Evolutionary conservation across 2,113 vertebrate species (phyloP).

Genomic region (Alouatta palliata): DNA sequence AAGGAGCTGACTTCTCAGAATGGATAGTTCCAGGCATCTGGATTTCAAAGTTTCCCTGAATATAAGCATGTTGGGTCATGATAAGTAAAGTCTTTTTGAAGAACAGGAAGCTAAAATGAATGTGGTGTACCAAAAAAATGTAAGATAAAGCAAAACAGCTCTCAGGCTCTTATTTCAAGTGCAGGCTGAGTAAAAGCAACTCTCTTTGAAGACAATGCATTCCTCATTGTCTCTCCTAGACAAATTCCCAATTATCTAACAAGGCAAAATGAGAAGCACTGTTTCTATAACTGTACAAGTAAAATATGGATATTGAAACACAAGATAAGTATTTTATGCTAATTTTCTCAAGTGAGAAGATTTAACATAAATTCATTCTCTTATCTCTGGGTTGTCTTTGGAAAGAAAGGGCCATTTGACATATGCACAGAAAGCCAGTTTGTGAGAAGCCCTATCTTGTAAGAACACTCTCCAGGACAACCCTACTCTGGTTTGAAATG

Average conservation of each 20-base stretch:
- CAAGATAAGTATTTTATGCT: not conserved
- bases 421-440: not conserved
- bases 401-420: not conserved
- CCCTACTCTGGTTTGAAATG: not conserved
- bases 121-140: not conserved
- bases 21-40: not conserved
- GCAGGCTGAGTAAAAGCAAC: slow-evolving; percentile 48
- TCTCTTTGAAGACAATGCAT: slow-evolving; percentile 17
- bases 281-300: not conserved
- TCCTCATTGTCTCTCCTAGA: slow-evolving; percentile 58
- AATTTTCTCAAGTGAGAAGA: slow-evolving; percentile 59
- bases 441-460: not conserved
- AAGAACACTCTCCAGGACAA: not conserved
- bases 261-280: slow-evolving; percentile 41
- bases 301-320: slow-evolving; percentile 32
- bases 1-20: not conserved
- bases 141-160: not conserved
- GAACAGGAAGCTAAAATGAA: not conserved
- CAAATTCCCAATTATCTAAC: slow-evolving; percentile 60
- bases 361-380: not conserved
- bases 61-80: not conserved
- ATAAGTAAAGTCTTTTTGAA: not conserved
- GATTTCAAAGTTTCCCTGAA: not conserved
- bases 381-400: not conserved
- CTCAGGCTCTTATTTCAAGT: not conserved